Conservation (phyloP, 2,888 invertebrate species). For the Chrysina gloriosa region DNA sequence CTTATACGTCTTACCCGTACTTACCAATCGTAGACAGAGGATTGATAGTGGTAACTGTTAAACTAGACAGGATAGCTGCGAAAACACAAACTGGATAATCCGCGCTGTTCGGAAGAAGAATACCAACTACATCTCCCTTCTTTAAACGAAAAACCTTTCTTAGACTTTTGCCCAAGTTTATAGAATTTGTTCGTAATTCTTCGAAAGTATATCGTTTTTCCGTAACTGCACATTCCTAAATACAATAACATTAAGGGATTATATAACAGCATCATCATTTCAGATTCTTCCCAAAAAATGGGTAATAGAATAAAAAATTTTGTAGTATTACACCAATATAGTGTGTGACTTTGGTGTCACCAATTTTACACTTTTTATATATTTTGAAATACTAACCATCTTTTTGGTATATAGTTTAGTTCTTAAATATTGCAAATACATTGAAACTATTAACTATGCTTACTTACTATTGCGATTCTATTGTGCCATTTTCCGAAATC, state of each 20-base stretch:
- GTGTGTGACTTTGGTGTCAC: no score
- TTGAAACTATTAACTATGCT: no score
- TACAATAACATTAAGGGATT: no score
- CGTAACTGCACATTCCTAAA: slow-evolving; percentile 79
- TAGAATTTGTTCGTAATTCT: slow-evolving; percentile 72
- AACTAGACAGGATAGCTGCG: slow-evolving; percentile 77
- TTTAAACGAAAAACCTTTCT: slow-evolving; percentile 73
- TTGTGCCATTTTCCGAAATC: slow-evolving; percentile 68
- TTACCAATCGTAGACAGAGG: slow-evolving; percentile 72
- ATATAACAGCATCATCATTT: no score
- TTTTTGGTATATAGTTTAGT: no score
- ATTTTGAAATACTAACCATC: no score
- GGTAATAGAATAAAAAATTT: no score
- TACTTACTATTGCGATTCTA: slow-evolving; percentile 57
- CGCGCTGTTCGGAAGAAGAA: slow-evolving; percentile 81
- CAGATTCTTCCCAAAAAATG: no score
- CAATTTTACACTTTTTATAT: no score
- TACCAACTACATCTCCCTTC: slow-evolving; percentile 75
- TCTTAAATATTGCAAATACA: no score
- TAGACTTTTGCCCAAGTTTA: slow-evolving; percentile 68
- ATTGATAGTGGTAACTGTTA: slow-evolving; percentile 78
- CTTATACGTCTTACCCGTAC: no score
- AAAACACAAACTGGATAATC: slow-evolving; percentile 77
- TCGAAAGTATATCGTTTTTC: slow-evolving; percentile 81
- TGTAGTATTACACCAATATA: no score